Evolutionary conservation across 2,888 invertebrate genomes (phyloP).

Genomic region (Leucophora obtusa): DNA sequence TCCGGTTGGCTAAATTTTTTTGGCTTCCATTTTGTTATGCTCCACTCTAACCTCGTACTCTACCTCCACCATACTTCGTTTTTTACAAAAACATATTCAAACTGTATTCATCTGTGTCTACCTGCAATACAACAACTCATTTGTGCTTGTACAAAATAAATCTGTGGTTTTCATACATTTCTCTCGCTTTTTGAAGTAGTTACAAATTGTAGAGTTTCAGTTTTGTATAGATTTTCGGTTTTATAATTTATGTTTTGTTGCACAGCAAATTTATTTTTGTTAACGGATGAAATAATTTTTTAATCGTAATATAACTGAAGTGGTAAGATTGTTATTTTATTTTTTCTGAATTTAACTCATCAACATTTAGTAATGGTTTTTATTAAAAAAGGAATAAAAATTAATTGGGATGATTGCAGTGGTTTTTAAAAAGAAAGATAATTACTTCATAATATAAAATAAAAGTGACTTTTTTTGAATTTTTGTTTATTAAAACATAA

Average conservation of each 20-base stretch:
- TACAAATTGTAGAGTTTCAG: conserved; percentile 47
- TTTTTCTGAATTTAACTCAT: conserved; percentile 3
- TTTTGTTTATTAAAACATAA: no score
- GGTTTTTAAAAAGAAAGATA: not conserved
- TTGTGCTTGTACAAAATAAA: conserved; percentile 7
- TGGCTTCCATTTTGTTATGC: conserved; percentile 61
- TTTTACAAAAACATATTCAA: not conserved
- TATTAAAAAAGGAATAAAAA: not conserved
- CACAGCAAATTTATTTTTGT: conserved; percentile 66
- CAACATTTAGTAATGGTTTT: conserved; percentile 13
- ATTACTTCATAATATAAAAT: no score
- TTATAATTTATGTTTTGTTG: conserved; percentile 43
- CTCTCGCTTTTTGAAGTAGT: conserved; percentile 32
- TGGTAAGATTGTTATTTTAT: conserved; percentile 55
- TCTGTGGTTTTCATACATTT: conserved; percentile 11
- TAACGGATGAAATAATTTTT: conserved; percentile 72
- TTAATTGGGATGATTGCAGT: conserved; percentile 5
- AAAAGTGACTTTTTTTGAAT: no score
- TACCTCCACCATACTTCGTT: not conserved
- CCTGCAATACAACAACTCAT: conserved; percentile 7
- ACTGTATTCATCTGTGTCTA: not conserved
- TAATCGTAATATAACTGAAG: conserved; percentile 65
- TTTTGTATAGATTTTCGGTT: conserved; percentile 38
- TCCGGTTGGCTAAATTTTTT: conserved; percentile 74
- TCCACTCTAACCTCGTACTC: conserved; percentile 36